phyloP scores from a whole-genome alignment of 1,140 invertebrate species.

The Riptortus pedestris region DNA sequence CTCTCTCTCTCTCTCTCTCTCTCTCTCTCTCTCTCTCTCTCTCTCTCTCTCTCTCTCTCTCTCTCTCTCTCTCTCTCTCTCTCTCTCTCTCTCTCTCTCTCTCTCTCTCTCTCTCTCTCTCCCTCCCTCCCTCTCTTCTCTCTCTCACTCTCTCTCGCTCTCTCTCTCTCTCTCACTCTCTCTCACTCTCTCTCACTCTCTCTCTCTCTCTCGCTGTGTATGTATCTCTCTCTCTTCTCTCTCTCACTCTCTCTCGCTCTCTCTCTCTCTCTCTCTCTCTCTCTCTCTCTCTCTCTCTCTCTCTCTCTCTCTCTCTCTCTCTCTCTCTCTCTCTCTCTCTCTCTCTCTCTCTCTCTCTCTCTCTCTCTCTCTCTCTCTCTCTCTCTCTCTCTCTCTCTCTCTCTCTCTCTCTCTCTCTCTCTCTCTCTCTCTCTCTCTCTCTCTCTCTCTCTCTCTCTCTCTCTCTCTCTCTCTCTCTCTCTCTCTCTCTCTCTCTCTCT shows the following conservation, averaged over 20 bases:
- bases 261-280: no score
- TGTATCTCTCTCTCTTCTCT: constrained; percentile 9
- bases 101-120: constrained; percentile 17
- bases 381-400: constrained; percentile 16
- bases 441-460: constrained; percentile 22
- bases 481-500: constrained; percentile 22
- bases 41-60: constrained; percentile 15
- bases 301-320: neutral
- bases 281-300: constrained; percentile 25
- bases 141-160: no score
- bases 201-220: no score
- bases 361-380: constrained; percentile 23
- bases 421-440: constrained; percentile 23
- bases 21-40: constrained; percentile 15
- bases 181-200: neutral
- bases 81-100: constrained; percentile 15
- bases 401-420: constrained; percentile 8
- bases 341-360: constrained; percentile 15
- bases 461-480: constrained; percentile 22
- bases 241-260: no score
- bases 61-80: constrained; percentile 15
- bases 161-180: neutral
- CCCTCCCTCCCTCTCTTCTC: constrained; percentile 13
- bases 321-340: neutral
- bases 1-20: constrained; percentile 15